These are phyloP conservation scores for Scomber scombrus DNA, from an alignment of 2,113 vertebrate species.

Conservation along the genomic window DNA sequence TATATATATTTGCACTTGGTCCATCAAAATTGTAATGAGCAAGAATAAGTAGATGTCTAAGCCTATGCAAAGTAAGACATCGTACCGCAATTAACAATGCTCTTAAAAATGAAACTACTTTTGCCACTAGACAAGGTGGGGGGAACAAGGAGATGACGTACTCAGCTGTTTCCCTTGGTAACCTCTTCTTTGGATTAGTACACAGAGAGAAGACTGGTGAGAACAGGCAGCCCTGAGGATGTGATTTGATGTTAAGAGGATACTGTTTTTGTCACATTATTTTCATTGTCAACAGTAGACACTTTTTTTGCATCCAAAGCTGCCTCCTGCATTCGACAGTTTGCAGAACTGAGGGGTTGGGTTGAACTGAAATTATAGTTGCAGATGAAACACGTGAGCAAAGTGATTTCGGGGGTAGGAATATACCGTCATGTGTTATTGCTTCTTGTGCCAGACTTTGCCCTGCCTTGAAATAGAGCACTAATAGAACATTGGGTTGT, in stretches of 20 bases:
- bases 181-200: conserved; percentile 18
- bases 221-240: conserved; percentile 6
- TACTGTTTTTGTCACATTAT: conserved; percentile 13
- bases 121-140: not conserved
- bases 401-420: conserved; percentile 23
- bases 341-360: not conserved
- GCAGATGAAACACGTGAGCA: conserved; percentile 1
- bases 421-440: conserved; percentile 14
- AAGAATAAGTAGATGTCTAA: not conserved
- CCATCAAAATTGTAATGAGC: not conserved
- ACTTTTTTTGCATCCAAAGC: not conserved
- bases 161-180: conserved; percentile 14
- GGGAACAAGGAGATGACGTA: not conserved
- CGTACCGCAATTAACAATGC: not conserved
- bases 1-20: not conserved
- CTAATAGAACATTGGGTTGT: conserved; percentile 26
- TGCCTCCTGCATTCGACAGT: not conserved
- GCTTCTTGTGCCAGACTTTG: conserved; percentile 31
- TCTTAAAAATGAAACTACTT: conserved; percentile 12
- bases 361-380: not conserved
- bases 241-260: conserved; percentile 14
- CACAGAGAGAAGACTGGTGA: conserved; percentile 9
- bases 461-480: conserved; percentile 37
- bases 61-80: not conserved
- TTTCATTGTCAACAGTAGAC: conserved; percentile 5